Conservation (phyloP, 2,888 invertebrate genomes). For the Alviniconcha strummeri region DNA sequence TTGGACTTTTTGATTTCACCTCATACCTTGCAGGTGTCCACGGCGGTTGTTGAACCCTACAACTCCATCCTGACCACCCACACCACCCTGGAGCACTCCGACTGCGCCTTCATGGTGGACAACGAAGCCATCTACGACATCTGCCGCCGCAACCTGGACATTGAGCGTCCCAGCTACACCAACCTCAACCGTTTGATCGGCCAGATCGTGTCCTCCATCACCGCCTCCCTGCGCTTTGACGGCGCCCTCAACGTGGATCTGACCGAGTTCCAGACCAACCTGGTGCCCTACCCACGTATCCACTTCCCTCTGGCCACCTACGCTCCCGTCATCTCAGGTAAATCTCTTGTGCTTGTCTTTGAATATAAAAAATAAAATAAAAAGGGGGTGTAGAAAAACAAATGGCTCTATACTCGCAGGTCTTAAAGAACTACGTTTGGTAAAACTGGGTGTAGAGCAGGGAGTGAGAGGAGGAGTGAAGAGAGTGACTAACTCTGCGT, state of each 20-base stretch:
- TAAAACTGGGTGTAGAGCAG: too few species aligned
- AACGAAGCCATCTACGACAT: conserved; percentile 92
- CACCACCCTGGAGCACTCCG: conserved; percentile 89
- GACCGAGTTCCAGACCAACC: conserved; percentile 76
- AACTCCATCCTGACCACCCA: conserved; percentile 47
- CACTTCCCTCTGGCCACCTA: conserved; percentile 90
- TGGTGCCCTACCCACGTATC: conserved; percentile 77
- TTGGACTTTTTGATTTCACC: too few species aligned
- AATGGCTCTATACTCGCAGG: too few species aligned
- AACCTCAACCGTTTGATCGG: conserved; percentile 95
- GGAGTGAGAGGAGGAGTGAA: too few species aligned
- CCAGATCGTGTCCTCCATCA: conserved; percentile 79
- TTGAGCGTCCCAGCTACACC: conserved; percentile 89
- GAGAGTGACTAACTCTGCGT: too few species aligned
- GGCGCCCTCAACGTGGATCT: conserved; percentile 74
- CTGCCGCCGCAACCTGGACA: conserved; percentile 85
- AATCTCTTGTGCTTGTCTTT: neutral
- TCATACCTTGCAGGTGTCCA: conserved; percentile 35
- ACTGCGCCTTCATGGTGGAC: conserved; percentile 97
- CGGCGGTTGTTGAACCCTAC: conserved; percentile 45
- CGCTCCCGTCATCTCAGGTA: conserved; percentile 86
- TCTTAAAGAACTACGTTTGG: too few species aligned
- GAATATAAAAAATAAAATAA: too few species aligned
- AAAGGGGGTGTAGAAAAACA: too few species aligned
- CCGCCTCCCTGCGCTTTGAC: conserved; percentile 66